These are phyloP conservation scores for Eustalomyia histrio DNA, from an alignment of 2,888 invertebrate species.

Conservation along the genomic window DNA sequence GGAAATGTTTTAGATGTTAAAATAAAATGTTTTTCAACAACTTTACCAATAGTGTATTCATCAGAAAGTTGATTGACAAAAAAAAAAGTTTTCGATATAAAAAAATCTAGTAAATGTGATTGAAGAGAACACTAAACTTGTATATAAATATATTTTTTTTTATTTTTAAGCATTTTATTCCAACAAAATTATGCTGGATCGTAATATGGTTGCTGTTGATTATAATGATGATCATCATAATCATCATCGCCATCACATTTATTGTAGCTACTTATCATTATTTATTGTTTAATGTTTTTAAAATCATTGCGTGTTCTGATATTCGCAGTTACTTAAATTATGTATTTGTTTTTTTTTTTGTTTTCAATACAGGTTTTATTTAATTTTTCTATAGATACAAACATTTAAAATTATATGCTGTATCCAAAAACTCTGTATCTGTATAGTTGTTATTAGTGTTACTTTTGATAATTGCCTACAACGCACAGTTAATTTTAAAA, in stretches of 20 bases:
- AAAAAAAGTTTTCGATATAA: too few species aligned
- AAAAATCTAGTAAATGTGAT: too few species aligned
- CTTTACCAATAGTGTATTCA: too few species aligned
- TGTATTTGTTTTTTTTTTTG: neutral
- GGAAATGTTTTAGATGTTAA: too few species aligned
- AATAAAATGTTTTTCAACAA: too few species aligned
- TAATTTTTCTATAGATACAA: neutral
- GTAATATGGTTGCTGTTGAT: constrained; percentile 6
- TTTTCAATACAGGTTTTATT: constrained; percentile 30
- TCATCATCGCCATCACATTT: constrained; percentile 2
- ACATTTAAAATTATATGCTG: neutral
- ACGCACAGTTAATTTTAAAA: constrained; percentile 52
- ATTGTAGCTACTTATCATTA: neutral
- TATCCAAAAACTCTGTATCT: neutral
- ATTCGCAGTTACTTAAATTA: constrained; percentile 31
- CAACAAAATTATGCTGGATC: constrained; percentile 49
- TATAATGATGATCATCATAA: constrained; percentile 2
- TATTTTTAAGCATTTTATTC: constrained; percentile 27
- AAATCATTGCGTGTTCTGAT: constrained; percentile 35
- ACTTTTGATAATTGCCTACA: constrained; percentile 41
- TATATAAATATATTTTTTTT: neutral
- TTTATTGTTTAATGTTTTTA: neutral
- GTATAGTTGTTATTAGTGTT: constrained; percentile 1
- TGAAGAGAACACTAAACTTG: too few species aligned
- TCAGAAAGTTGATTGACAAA: too few species aligned